Evolutionary conservation across 2,888 invertebrate species (phyloP), one percentile per base, ranked within the genome.

Genomic region (Athalia cordata): DNA sequence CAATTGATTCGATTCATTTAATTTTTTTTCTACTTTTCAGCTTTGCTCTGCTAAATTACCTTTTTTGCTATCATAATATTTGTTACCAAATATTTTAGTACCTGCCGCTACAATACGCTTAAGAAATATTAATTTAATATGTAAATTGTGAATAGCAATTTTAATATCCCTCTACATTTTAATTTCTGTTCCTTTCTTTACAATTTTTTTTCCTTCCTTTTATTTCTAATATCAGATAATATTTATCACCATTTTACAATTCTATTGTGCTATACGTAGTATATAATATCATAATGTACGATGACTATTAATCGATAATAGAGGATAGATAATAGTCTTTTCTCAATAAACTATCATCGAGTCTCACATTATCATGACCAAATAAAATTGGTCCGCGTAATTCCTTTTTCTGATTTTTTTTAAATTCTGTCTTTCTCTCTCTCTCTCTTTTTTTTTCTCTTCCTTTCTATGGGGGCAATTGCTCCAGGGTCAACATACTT

Each of bases 331-430:
- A 66, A 15, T 13, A 29, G 29, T 50, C 4, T 50, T 66, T 47
- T 13, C 49, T 13, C 49, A 50, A 67, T 47, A 15, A 50, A 50
- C 4, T 64, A 4, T 50, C 67, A 50, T 8, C 1, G 5, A 8
- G 4, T 67, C 50, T 52, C 7, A 11, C 45, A 6, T 67, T 15
- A 67, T 15, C 67, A 7, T 9, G 67, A 67, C 67, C 67, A 67
- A 67, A 50, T 13, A 67, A 50, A 50, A 67, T 67, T 67, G 67
- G 67, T 67, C 67, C 67, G 5, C 50, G 8, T 29, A 29, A 29
- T 29, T 29, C 29, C 29, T 29, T 29, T 29, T 29, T 29, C 29
- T 29, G 29, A 29, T 29, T 29, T 29, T n/a, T 29, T 29, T 29
- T 29, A 29, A 29, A 29, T 29, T 29, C 2, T 29, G 29, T 29